Percentiles rank a stretch among this genome's conserved stretches.
Conservation (phyloP, 2,113 vertebrate genomes). For the Orthochromis indermauri region DNA sequence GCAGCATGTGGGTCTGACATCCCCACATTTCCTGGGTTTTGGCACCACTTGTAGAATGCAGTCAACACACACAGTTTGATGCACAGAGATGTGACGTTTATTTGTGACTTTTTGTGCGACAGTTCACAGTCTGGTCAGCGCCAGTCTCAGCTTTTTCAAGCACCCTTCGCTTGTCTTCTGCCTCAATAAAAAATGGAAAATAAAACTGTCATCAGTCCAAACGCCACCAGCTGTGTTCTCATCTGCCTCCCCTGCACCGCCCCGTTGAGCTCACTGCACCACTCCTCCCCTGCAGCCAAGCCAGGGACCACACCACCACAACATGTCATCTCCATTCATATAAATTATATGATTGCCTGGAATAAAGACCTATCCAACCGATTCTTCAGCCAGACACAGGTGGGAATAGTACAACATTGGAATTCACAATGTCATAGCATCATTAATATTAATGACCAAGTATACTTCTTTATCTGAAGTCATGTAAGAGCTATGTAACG, state of each 20-base stretch:
- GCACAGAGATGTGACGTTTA: not conserved
- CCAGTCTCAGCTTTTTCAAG: not conserved
- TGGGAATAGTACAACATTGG: not conserved
- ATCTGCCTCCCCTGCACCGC: not conserved
- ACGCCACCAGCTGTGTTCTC: not conserved
- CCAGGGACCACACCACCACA: not conserved
- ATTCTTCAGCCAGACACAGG: not conserved
- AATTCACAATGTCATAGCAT: not conserved
- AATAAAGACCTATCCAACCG: not conserved
- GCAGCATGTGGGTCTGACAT: not conserved
- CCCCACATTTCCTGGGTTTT: not conserved
- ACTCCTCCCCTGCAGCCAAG: not conserved
- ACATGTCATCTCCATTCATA: not conserved
- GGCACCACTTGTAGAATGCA: not conserved
- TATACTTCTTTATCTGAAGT: not conserved
- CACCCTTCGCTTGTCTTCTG: not conserved
- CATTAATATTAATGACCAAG: not conserved
- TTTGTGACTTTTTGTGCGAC: not conserved
- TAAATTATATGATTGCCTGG: not conserved
- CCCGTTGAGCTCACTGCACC: not conserved
- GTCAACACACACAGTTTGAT: not conserved
- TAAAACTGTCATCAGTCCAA: not conserved
- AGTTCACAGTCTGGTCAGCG: not conserved
- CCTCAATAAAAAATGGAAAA: not conserved
- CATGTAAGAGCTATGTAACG: not conserved